Conservation (phyloP, 2,113 vertebrate species). For the Anas platyrhynchos region DNA sequence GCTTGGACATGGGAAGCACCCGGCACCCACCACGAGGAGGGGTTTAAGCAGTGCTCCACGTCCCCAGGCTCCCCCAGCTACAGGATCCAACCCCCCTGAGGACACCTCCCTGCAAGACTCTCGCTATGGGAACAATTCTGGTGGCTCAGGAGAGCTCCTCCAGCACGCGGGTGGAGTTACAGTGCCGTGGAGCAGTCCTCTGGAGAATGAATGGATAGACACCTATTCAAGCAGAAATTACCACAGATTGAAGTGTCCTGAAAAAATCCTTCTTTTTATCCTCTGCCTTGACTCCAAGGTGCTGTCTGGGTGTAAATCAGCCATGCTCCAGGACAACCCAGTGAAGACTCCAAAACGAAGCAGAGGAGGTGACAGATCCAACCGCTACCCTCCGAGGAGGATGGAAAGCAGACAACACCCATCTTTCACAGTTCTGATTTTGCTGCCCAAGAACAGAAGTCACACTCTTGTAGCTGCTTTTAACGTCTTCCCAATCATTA, state of each 20-base stretch:
- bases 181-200: neutral
- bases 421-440: neutral
- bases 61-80: neutral
- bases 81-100: neutral
- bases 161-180: neutral
- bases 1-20: neutral
- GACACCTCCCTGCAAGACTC: neutral
- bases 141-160: neutral
- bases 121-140: neutral
- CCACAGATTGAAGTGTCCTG: neutral
- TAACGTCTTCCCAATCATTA: neutral
- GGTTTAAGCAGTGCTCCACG: neutral
- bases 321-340: neutral
- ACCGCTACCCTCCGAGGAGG: neutral
- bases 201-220: neutral
- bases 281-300: neutral
- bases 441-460: neutral
- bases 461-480: neutral
- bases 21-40: too few species aligned
- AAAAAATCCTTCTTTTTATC: neutral
- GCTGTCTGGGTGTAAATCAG: neutral
- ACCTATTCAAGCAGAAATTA: neutral
- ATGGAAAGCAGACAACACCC: neutral
- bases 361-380: neutral
- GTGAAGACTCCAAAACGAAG: neutral